phyloP scores from a whole-genome alignment of 2,888 invertebrate species.

The Stenoptilia bipunctidactyla region DNA sequence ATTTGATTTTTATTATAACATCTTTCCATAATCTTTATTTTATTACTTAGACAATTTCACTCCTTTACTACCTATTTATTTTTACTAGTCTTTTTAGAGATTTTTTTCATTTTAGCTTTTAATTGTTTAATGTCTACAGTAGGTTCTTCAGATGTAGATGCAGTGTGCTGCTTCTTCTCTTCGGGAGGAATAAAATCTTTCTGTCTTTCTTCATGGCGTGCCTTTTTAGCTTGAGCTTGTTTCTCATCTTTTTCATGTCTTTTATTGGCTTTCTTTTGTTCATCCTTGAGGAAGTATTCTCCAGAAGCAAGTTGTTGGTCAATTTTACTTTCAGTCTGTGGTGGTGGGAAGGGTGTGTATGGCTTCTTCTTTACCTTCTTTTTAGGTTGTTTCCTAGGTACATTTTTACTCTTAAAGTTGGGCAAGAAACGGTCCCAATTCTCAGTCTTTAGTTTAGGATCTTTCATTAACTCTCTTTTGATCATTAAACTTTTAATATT shows the following conservation, averaged over 20 bases:
- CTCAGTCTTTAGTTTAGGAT: slow-evolving; percentile 91
- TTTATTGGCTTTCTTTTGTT: slow-evolving; percentile 79
- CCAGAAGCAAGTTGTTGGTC: slow-evolving; percentile 95
- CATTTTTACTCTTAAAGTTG: slow-evolving; percentile 90
- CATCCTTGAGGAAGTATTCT: slow-evolving; percentile 95
- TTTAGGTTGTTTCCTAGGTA: slow-evolving; percentile 90
- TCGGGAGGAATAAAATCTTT: slow-evolving; percentile 86
- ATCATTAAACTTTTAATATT: slow-evolving; percentile 98
- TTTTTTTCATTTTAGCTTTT: slow-evolving; percentile 82
- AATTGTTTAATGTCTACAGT: slow-evolving; percentile 77
- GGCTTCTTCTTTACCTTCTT: slow-evolving; percentile 90
- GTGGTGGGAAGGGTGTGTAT: slow-evolving; percentile 98
- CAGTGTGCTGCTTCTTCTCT: slow-evolving; percentile 53
- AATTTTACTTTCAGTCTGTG: slow-evolving; percentile 92
- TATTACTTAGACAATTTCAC: background rate
- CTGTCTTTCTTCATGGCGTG: slow-evolving; percentile 81
- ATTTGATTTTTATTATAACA: background rate
- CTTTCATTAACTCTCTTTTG: slow-evolving; percentile 93
- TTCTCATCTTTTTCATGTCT: slow-evolving; percentile 83
- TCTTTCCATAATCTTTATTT: no score
- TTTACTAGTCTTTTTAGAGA: slow-evolving; percentile 56
- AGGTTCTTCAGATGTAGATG: slow-evolving; percentile 25
- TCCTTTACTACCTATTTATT: background rate
- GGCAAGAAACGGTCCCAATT: slow-evolving; percentile 98
- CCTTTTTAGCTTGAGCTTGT: slow-evolving; percentile 79